These are phyloP conservation scores for Chrysodeixis includens DNA, from an alignment of 2,888 invertebrate genomes.

Conservation along the genomic window DNA sequence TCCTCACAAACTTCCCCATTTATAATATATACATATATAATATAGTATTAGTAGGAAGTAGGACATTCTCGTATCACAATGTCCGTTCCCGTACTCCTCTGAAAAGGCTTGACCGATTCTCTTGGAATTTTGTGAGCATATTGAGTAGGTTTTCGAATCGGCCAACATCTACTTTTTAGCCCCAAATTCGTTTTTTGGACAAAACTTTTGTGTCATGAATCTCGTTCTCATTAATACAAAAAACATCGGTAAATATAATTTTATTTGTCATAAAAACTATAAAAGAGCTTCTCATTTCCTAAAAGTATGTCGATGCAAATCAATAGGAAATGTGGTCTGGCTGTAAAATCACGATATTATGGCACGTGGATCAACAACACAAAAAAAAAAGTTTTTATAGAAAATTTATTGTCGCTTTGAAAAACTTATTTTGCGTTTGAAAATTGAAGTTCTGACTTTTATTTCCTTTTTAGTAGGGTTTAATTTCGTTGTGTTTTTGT, in stretches of 20 bases:
- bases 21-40: no score
- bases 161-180: no score
- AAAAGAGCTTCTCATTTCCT: constrained; percentile 64
- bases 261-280: constrained; percentile 48
- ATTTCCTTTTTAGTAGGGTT: constrained; percentile 35
- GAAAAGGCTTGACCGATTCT: no score
- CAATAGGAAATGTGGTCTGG: constrained; percentile 59
- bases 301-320: constrained; percentile 74
- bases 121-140: no score
- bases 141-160: no score
- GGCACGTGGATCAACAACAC: constrained; percentile 58
- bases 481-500: constrained; percentile 21
- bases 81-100: no score
- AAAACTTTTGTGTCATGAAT: constrained; percentile 51
- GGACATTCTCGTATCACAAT: no score
- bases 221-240: constrained; percentile 24
- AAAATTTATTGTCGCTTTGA: constrained; percentile 41
- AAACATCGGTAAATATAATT: constrained; percentile 63
- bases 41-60: no score
- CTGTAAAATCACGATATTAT: constrained; percentile 66
- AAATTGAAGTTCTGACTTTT: constrained; percentile 24
- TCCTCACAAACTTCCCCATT: not conserved
- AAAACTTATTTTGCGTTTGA: constrained; percentile 19
- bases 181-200: constrained; percentile 16
- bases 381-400: constrained; percentile 47